phyloP scores from a whole-genome alignment of 2,797 vertebrate genomes.

The Pseudochirops corinnae region DNA sequence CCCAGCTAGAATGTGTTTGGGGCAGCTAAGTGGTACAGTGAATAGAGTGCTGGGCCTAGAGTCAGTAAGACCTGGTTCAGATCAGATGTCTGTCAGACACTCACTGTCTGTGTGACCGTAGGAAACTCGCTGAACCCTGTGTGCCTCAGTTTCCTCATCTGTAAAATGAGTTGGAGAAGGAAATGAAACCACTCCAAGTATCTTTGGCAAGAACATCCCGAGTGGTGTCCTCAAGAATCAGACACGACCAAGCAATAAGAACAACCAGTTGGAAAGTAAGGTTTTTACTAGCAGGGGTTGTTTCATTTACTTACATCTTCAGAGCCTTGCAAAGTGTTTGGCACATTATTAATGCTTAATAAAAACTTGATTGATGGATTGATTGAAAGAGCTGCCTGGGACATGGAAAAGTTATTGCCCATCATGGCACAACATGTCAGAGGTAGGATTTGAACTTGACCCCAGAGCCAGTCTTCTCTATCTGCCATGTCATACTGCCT shows the following conservation, averaged over 20 bases:
- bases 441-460: not conserved
- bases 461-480: not conserved
- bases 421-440: not conserved
- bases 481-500: not conserved
- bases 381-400: not conserved
- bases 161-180: not conserved
- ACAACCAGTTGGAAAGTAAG: not conserved
- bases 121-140: not conserved
- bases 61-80: no score
- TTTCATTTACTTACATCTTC: not conserved
- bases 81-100: not conserved
- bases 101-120: not conserved
- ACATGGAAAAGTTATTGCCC: not conserved
- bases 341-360: not conserved
- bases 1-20: no score
- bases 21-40: no score
- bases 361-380: not conserved
- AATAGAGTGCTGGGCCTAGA: no score
- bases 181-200: not conserved
- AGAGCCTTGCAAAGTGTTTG: not conserved
- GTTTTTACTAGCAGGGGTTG: not conserved
- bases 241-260: not conserved
- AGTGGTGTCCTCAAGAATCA: not conserved
- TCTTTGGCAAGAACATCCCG: not conserved
- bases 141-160: not conserved